Base-by-base conservation (phyloP, 2,113 vertebrate genomes). In the Pomatostomus ruficeps region DNA sequence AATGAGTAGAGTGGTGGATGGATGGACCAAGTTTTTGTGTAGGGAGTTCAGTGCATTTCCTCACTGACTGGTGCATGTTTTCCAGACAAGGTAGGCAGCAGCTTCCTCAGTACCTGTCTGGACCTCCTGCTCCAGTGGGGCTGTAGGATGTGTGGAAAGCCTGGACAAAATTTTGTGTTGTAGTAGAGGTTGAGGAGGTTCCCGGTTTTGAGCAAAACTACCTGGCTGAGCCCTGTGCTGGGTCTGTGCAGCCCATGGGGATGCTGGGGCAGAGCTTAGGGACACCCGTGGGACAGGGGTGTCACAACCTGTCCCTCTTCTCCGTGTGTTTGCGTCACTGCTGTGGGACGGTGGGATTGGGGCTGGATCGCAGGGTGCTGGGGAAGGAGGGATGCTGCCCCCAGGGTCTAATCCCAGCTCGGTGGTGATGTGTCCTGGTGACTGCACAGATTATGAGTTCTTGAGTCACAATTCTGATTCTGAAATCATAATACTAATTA, bases 401-500 rank as follows among this genome's bases (percentile, higher is more conserved):
- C 1, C 21, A 5, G 38, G 52, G 22, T 51, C 54, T 77, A 2
- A 59, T 65, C n/a, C 49, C n/a, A 36, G 25, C 42, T n/a, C 0
- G 0, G 25, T 22, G 10, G 13, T 3, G 31, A 6, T 17, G 10
- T 0, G 0, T 51, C 10, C 2, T 11, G 22, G 24, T 36, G 35
- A 26, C 49, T 5, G 10, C 2, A 2, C 2, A 7, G 49, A 6
- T 62, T 15, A 11, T 23, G 36, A 67, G 9, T 43, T 70, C 26
- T 58, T 65, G 52, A 79, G 36, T 40, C 33, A 1, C 18, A 19
- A 6, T 31, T 70, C 55, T 42, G 29, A 57, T 57, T 49, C 29
- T 57, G 31, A n/a, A 75, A n/a, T 35, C 12, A 1, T 38, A 31
- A 77, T 74, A 59, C 35, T 68, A 9, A 4, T 54, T 29, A 15